phyloP scores from a whole-genome alignment of 2,797 vertebrate species.

The Anableps anableps region DNA sequence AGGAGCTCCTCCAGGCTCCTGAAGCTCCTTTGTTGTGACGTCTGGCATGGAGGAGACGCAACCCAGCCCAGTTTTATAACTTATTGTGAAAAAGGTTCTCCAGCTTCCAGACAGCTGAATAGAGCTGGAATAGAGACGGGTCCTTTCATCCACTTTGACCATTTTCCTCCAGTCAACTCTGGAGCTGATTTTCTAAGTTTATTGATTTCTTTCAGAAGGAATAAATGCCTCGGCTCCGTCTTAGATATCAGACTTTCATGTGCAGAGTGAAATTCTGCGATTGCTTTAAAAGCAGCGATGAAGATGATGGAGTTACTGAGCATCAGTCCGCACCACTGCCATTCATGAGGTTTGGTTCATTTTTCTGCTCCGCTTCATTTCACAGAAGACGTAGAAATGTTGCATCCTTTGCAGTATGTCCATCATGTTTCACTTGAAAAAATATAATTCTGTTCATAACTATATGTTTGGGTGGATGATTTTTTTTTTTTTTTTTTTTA shows the following conservation, averaged over 20 bases:
- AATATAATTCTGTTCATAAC: background rate
- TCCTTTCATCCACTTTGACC: constrained; percentile 8
- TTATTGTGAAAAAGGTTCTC: too few species aligned
- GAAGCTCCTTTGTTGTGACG: constrained; percentile 72
- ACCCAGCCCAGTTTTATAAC: too few species aligned
- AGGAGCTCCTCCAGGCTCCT: constrained; percentile 64
- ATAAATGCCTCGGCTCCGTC: constrained; percentile 34
- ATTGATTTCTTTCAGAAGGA: constrained; percentile 44
- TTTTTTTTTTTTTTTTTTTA: background rate
- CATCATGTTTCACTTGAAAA: background rate
- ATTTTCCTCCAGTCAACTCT: constrained; percentile 20
- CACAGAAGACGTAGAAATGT: background rate
- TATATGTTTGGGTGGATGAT: background rate
- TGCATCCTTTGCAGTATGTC: background rate
- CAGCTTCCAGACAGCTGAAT: background rate
- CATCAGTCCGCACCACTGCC: background rate
- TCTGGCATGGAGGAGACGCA: too few species aligned
- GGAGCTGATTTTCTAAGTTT: constrained; percentile 25
- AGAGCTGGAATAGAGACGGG: background rate
- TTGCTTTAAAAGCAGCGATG: constrained; percentile 5
- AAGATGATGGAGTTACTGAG: constrained; percentile 7
- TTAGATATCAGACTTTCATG: constrained; percentile 15
- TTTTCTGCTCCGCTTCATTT: background rate
- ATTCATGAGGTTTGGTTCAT: background rate
- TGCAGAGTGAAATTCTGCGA: constrained; percentile 5